Evolutionary conservation across 2,888 invertebrate species (phyloP).

Genomic region (Ochropacha duplaris): DNA sequence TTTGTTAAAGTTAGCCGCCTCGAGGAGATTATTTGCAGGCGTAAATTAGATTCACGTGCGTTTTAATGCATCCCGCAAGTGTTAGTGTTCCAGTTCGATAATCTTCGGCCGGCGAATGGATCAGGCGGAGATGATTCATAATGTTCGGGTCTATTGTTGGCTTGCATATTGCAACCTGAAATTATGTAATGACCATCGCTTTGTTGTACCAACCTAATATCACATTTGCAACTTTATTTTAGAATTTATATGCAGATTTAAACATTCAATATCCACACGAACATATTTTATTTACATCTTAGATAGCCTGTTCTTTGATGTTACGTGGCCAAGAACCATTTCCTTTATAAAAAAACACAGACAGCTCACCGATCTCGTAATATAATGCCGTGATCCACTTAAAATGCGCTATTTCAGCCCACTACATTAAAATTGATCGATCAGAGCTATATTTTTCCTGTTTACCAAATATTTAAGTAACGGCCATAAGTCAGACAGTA

Average conservation of each 20-base stretch:
- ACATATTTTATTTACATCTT: background rate
- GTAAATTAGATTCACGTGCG: conserved; percentile 81
- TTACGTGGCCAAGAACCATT: background rate
- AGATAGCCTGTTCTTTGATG: background rate
- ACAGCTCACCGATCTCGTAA: conserved; percentile 39
- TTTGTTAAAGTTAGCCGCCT: conserved; percentile 70
- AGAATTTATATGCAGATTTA: background rate
- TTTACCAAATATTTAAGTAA: conserved; percentile 84
- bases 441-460: conserved; percentile 81
- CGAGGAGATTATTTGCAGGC: conserved; percentile 63
- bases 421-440: conserved; percentile 80
- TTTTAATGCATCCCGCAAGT: conserved; percentile 79
- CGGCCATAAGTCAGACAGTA: conserved; percentile 82
- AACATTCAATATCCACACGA: background rate
- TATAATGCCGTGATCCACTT: conserved; percentile 71
- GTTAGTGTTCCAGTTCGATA: conserved; percentile 80
- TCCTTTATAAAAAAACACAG: conserved; percentile 33
- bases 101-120: conserved; percentile 76
- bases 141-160: conserved; percentile 78
- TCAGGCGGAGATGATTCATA: conserved; percentile 78
- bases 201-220: conserved; percentile 42
- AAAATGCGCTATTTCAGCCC: conserved; percentile 68
- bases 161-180: conserved; percentile 64
- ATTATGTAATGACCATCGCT: conserved; percentile 71
- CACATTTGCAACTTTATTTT: conserved; percentile 6